Percentiles rank a stretch among this genome's conserved stretches.
Evolutionary conservation across 2,113 vertebrate genomes (phyloP).

Genomic region (Chionodraco myersi): DNA sequence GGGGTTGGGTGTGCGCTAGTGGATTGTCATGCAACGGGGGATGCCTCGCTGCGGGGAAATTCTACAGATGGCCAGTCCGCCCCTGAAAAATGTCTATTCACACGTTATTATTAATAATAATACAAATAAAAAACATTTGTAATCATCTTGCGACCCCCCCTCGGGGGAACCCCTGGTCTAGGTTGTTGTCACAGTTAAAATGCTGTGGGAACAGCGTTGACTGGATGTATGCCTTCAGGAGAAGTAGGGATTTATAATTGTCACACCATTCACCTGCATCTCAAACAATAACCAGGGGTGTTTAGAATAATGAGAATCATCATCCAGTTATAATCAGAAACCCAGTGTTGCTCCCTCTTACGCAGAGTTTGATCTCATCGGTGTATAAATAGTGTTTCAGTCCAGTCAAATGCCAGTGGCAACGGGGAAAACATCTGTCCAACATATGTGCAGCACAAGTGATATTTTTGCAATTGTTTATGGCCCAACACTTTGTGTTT

Average conservation of each 20-base stretch:
- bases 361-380: slow-evolving; percentile 40
- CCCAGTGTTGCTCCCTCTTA: slow-evolving; percentile 57
- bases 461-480: slow-evolving; percentile 15
- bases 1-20: no score
- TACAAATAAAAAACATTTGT: no score
- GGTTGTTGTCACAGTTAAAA: slow-evolving; percentile 35
- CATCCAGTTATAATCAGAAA: slow-evolving; percentile 59
- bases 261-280: slow-evolving; percentile 17
- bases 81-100: no score
- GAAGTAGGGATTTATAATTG: slow-evolving; percentile 4
- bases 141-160: no score
- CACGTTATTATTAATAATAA: no score
- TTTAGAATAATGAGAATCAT: slow-evolving; percentile 38
- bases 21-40: no score
- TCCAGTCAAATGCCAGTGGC: slow-evolving; percentile 27
- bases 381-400: slow-evolving; percentile 5
- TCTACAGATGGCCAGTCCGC: no score
- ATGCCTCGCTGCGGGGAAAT: no score
- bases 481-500: slow-evolving; percentile 4
- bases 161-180: not conserved
- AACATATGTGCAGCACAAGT: slow-evolving; percentile 8
- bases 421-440: slow-evolving; percentile 55
- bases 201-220: slow-evolving; percentile 32
- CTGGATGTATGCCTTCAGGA: slow-evolving; percentile 3
- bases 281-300: slow-evolving; percentile 10